These are phyloP conservation scores for Octomys mimax DNA, from an alignment of 2,797 vertebrate species.

Conservation along the genomic window DNA sequence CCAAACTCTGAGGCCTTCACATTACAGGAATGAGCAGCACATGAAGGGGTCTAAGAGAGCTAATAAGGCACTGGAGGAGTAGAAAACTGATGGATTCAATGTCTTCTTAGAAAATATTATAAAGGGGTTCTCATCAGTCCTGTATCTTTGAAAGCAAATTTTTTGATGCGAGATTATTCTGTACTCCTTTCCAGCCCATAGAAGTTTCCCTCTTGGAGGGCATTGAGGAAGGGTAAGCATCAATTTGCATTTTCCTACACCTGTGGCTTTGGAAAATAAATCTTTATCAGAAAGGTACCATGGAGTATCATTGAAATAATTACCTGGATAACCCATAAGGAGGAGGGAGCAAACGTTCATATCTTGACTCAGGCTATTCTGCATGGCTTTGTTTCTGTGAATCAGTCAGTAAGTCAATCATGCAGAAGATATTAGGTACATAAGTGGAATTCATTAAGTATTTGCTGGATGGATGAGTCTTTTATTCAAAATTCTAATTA, in stretches of 20 bases:
- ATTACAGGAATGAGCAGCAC: slow-evolving; percentile 66
- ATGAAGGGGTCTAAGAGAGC: slow-evolving; percentile 42
- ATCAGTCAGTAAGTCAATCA: slow-evolving; percentile 19
- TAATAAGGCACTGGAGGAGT: slow-evolving; percentile 73
- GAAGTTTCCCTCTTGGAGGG: not conserved
- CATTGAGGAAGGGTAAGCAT: not conserved
- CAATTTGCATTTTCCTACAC: slow-evolving; percentile 55
- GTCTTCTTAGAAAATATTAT: slow-evolving; percentile 45
- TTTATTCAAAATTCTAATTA: slow-evolving; percentile 73
- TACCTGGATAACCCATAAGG: slow-evolving; percentile 20
- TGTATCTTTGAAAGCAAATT: slow-evolving; percentile 47
- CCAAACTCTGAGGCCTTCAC: slow-evolving; percentile 61
- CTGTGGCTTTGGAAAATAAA: slow-evolving; percentile 56
- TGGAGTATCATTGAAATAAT: not conserved
- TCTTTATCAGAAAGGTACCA: slow-evolving; percentile 60
- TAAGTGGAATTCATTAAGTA: slow-evolving; percentile 65
- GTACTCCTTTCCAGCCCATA: not conserved
- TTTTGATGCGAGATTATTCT: slow-evolving; percentile 42
- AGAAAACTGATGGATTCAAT: slow-evolving; percentile 63
- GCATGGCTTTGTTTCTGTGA: slow-evolving; percentile 53
- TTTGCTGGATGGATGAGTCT: slow-evolving; percentile 59
- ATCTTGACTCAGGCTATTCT: slow-evolving; percentile 6
- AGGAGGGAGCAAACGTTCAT: slow-evolving; percentile 7
- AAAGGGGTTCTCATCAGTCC: slow-evolving; percentile 31
- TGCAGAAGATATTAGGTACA: not conserved